phyloP scores from a whole-genome alignment of 2,113 vertebrate genomes.

The Fukomys damarensis region DNA sequence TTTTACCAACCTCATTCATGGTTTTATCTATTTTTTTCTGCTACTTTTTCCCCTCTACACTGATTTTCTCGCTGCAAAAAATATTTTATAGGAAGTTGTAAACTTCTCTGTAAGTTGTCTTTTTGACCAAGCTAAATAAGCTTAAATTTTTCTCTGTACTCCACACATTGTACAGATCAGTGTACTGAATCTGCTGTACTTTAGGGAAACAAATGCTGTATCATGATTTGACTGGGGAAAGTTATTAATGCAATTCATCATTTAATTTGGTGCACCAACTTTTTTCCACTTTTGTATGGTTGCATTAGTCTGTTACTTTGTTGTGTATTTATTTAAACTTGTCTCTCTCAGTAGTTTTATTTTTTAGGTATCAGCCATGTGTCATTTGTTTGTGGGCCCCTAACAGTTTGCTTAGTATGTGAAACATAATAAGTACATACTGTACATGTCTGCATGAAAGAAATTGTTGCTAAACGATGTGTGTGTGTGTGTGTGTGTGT shows the following conservation, averaged over 20 bases:
- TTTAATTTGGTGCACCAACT: not conserved
- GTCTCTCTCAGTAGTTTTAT: not conserved
- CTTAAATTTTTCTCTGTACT: not conserved
- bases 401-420: not conserved
- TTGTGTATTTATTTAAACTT: not conserved
- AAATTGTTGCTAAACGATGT: not conserved
- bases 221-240: not conserved
- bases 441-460: not conserved
- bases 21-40: slow-evolving; percentile 13
- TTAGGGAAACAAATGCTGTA: not conserved
- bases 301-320: not conserved
- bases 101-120: not conserved
- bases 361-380: not conserved
- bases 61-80: not conserved
- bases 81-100: not conserved
- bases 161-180: not conserved
- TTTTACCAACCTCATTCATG: not conserved
- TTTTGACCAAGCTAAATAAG: not conserved
- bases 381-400: not conserved
- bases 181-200: not conserved
- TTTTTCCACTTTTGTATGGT: not conserved
- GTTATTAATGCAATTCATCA: not conserved
- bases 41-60: not conserved
- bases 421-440: not conserved
- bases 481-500: too few species aligned